Percentiles rank a stretch among this genome's conserved stretches.
phyloP scores from a whole-genome alignment of 2,888 invertebrate genomes.

The Ochropleura leucogaster region DNA sequence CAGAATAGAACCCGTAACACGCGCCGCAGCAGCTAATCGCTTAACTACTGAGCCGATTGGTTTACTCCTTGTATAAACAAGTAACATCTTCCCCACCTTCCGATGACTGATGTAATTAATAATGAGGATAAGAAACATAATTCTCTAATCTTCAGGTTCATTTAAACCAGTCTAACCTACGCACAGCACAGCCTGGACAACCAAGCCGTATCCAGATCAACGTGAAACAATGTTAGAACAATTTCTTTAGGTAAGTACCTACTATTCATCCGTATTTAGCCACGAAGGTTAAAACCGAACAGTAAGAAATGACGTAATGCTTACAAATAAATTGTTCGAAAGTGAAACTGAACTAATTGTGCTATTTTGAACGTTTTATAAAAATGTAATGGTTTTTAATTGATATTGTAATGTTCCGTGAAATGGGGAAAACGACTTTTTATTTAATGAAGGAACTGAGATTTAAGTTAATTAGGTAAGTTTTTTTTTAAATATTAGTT shows the following conservation, averaged over 20 bases:
- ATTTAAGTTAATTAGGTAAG: not conserved
- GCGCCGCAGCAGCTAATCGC: too few relatives aligned
- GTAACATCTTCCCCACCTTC: not conserved
- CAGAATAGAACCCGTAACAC: too few relatives aligned
- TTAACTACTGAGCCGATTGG: too few relatives aligned
- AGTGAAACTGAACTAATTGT: slow-evolving; percentile 79
- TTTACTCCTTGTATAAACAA: too few relatives aligned
- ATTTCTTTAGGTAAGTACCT: slow-evolving; percentile 52
- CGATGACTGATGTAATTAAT: not conserved
- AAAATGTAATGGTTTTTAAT: slow-evolving; percentile 78
- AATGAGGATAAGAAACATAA: not conserved
- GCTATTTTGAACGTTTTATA: slow-evolving; percentile 76
- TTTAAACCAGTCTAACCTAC: slow-evolving; percentile 24
- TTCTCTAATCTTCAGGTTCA: slow-evolving; percentile 6
- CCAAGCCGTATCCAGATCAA: slow-evolving; percentile 39
- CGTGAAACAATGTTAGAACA: slow-evolving; percentile 37
- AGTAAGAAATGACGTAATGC: slow-evolving; percentile 63
- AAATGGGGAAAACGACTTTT: slow-evolving; percentile 73
- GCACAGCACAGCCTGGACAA: slow-evolving; percentile 13
- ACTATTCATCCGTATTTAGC: slow-evolving; percentile 59
- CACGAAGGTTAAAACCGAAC: slow-evolving; percentile 61
- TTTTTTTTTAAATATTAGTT: not conserved
- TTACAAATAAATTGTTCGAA: slow-evolving; percentile 69
- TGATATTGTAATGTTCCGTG: slow-evolving; percentile 73
- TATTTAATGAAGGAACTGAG: slow-evolving; percentile 35